A percentile compares a stretch with the other conserved stretches of the same genome.
phyloP scores from a whole-genome alignment of 2,113 vertebrate genomes.

The Hippocampus abdominalis region DNA sequence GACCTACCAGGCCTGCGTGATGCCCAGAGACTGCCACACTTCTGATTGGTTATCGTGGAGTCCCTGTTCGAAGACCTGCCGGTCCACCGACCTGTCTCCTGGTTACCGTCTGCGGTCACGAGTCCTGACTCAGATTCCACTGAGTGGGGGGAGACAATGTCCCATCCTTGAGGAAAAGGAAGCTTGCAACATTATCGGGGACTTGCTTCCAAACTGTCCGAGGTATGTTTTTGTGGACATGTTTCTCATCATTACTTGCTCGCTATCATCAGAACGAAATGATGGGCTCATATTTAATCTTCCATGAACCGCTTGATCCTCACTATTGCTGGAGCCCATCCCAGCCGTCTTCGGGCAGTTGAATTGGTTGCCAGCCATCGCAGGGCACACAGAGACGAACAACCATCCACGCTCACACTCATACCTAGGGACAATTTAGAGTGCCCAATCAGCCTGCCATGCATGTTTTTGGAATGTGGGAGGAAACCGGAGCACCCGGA shows the following conservation, averaged over 20 bases:
- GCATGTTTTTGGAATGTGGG: no score
- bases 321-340: no score
- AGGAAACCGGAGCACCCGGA: no score
- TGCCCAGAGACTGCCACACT: conserved; percentile 82
- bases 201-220: conserved; percentile 81
- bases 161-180: conserved; percentile 84
- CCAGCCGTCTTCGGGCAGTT: no score
- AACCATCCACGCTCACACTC: no score
- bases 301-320: no score
- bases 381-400: no score
- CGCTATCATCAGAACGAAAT: not conserved
- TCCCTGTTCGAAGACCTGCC: conserved; percentile 82
- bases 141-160: conserved; percentile 77
- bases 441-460: no score
- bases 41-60: conserved; percentile 88
- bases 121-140: conserved; percentile 66
- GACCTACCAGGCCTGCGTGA: conserved; percentile 81
- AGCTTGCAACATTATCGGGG: conserved; percentile 76
- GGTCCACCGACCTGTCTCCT: conserved; percentile 69
- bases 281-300: not conserved
- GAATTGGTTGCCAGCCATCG: no score
- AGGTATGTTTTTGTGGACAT: conserved; percentile 71
- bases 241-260: not conserved
- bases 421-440: no score
- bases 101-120: conserved; percentile 82